Percentiles rank a stretch among this genome's conserved stretches.
These are phyloP conservation scores for Peromyscus attwateri DNA, from an alignment of 2,797 vertebrate genomes.

Conservation along the genomic window DNA sequence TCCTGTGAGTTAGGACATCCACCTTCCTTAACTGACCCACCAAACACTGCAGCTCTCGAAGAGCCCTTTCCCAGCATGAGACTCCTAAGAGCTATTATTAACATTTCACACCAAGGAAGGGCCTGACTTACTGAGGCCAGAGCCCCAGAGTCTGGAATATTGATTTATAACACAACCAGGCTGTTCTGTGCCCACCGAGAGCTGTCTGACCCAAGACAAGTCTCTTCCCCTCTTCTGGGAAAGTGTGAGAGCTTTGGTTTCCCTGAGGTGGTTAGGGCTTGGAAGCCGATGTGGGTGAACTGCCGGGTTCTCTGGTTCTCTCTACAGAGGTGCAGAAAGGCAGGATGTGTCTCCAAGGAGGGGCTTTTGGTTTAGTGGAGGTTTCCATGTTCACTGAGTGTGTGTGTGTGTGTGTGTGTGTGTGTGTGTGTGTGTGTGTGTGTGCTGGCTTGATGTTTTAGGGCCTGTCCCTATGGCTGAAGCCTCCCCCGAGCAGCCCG, in stretches of 20 bases:
- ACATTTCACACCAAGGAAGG: not conserved
- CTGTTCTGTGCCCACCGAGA: not conserved
- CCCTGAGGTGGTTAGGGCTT: not conserved
- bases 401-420: no score
- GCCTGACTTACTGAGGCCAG: not conserved
- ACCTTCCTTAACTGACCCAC: not conserved
- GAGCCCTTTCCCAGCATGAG: not conserved
- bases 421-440: no score
- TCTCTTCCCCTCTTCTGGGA: not conserved
- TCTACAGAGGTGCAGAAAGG: not conserved
- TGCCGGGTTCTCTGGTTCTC: not conserved
- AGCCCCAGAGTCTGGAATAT: not conserved
- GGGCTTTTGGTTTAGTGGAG: conserved; percentile 53
- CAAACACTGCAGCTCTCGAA: not conserved
- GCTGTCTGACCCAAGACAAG: not conserved
- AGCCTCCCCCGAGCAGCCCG: not conserved
- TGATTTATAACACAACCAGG: not conserved
- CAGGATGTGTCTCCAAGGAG: not conserved
- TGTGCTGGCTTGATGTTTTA: not conserved
- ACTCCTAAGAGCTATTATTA: not conserved
- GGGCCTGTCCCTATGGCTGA: conserved; percentile 43
- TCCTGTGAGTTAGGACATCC: not conserved
- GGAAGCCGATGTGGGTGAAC: not conserved
- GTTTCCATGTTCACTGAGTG: conserved; percentile 56
- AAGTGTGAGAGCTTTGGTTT: not conserved